Evolutionary conservation across 2,888 invertebrate genomes (phyloP), one percentile per base, ranked within the genome.

Genomic region (Pollenia griseotomentosa): DNA sequence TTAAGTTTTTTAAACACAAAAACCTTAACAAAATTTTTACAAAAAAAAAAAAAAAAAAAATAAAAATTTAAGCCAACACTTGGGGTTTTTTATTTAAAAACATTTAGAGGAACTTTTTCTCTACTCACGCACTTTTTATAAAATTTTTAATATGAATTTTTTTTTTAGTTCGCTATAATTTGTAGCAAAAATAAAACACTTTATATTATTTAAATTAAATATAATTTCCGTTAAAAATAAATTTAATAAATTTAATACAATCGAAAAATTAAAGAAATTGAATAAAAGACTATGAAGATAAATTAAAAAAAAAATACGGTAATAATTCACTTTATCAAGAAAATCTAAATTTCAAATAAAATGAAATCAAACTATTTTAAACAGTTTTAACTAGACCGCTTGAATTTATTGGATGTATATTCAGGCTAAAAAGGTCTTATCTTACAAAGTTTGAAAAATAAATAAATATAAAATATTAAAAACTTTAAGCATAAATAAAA

Each of bases 51-150:
- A 10, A 53, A 75, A 63, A 70, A 48, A 70, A 12, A 48, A 70
- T 66, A 59, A 19, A 73, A 83, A 80, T 87, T 87, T 87, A 87
- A 81, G 84, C 87, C 82, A 87, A 87, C 87, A 82, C 87, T 85
- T 80, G 70, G n/a, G 23, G 48, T 77, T 83, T 73, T 71, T 33
- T 33, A 33, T 33, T 33, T 33, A 33, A 33, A 33, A 10, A 71
- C n/a, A 51, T 23, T 33, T 23, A 59, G 23, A 44, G 16, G 53
- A 79, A 63, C 14, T 71, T 68, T 81, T 57, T 16, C 61, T n/a
- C 44, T 70, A 11, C 53, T 74, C 86, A 86, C 87, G 84, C 84
- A 87, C 74, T 78, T 84, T 78, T 82, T 77, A n/a, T 51, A 16
- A 40, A 33, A 51, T 61, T 16, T 73, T 70, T 11, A 53, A 57